Base-by-base conservation (phyloP, 2,797 vertebrate species). In the Cuniculus paca region DNA sequence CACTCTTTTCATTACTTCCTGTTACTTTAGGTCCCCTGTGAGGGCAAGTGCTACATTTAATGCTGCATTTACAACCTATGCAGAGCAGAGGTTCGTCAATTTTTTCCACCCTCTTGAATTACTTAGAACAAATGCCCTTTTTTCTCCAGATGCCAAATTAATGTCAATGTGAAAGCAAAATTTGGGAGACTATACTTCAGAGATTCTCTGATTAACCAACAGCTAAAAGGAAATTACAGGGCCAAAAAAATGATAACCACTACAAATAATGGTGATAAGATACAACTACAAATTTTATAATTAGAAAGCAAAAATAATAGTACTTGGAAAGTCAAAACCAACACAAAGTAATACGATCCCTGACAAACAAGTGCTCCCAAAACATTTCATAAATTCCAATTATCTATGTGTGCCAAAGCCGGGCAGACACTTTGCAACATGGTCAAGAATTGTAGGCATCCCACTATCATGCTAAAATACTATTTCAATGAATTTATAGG, bases 331-430 rank as follows among this genome's bases (percentile, higher is more conserved):
- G 48, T 82, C 60, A 85, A 60, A 81, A 95, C 13, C 54, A 81
- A 86, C 26, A 92, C 31, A 77, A 63, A 91, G 74, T 61, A 72
- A 61, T 79, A 70, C 12, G 60, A 86, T 87, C 68, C 61, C n/a
- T 58, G 45, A 88, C 22, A 92, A 74, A 77, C 56, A 75, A 19
- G 12, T 54, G n/a, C 16, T 95, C 70, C 75, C 45, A 72, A 93
- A 50, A 91, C 34, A 95, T 93, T 93, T 94, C 39, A 74, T 91
- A 61, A 95, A 82, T 91, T 86, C 48, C 26, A 94, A 45, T 84
- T 56, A 90, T 19, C 24, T 90, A 77, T 17, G 16, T 34, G 42
- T 84, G 45, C 60, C 42, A 42, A 88, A 92, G 31, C 31, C 42
- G 17, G 82, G 72, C 4, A 90, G 78, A 70, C 9, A 63, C 45